phyloP scores from a whole-genome alignment of 2,888 invertebrate species.

The Sthenelais limicola region DNA sequence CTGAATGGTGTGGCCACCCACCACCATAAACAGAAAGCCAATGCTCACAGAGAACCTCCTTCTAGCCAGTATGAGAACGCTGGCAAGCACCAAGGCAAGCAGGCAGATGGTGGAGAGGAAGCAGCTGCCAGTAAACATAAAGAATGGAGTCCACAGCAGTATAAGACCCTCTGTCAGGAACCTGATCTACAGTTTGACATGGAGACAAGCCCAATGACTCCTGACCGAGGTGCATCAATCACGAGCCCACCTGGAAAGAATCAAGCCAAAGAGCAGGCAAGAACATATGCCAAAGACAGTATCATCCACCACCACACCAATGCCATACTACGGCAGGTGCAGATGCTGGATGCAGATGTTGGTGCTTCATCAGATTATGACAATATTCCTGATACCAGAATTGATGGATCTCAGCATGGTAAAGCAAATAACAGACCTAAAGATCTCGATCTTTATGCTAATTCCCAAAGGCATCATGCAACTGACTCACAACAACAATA shows the following conservation, averaged over 20 bases:
- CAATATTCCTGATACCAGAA: too few species aligned
- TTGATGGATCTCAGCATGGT: too few species aligned
- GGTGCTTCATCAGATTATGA: slow-evolving; percentile 18
- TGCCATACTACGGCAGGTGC: neutral
- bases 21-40: neutral
- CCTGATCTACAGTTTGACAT: slow-evolving; percentile 29
- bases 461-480: too few species aligned
- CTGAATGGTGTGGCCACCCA: slow-evolving; percentile 32
- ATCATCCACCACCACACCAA: neutral
- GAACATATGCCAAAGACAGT: too few species aligned
- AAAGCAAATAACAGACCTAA: too few species aligned
- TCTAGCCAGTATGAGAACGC: too few species aligned
- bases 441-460: too few species aligned
- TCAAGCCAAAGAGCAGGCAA: too few species aligned
- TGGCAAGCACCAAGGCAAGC: neutral
- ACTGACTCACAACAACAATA: too few species aligned
- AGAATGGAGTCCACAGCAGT: slow-evolving; percentile 3
- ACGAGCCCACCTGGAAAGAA: too few species aligned
- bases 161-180: neutral
- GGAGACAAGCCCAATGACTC: slow-evolving; percentile 28
- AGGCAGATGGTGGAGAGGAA: neutral
- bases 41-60: too few species aligned
- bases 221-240: slow-evolving; percentile 10
- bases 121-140: neutral
- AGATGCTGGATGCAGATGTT: neutral